Base-by-base conservation (phyloP, 2,797 vertebrate species). In the Falco novaeseelandiae region DNA sequence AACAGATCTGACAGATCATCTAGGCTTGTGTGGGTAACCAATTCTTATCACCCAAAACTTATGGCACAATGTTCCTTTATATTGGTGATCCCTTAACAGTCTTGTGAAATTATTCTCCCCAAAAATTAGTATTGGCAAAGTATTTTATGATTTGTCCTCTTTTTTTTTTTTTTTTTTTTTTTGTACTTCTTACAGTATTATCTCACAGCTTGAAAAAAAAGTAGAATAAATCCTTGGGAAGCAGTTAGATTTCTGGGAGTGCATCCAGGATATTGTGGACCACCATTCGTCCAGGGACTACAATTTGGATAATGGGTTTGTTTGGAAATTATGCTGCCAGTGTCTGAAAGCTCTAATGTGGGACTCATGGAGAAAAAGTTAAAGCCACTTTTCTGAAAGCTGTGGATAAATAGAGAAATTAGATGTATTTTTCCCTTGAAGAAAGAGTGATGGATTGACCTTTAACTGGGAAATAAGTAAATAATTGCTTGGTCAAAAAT, bases 391-490 rank as follows among this genome's bases (percentile, higher is more conserved):
- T 91, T 91, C 40, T 69, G 71, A 58, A 84, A 74, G 34, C 29
- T 80, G 49, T 30, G 83, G 49, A 90, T 85, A 93, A 85, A 55
- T 2, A 80, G 42, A 81, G 49, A 87, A 87, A 78, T 71, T 1
- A 49, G 34, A 11, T 36, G 0, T 14, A 26, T 57, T 83, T 26
- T 34, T 6, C 23, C 59, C 32, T 57, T 46, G 48, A 89, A 87
- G 49, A 73, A 52, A 85, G 52, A 83, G 44, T 62, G 83, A 90
- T 74, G 81, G 63, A 69, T 69, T 93, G 78, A 91, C 42, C 88
- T 93, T 83, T 85, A 87, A 62, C 52, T 49, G 44, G 32, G 69
- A 89, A 97, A 93, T 86, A 94, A 92, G 46, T 73, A 83, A 93
- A 74, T 90, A 93, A 93, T 91, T 67, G 32, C 71, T 77, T 61